Percentiles rank a stretch among this genome's conserved stretches.
Evolutionary conservation across 2,113 vertebrate genomes (phyloP).

Genomic region (Puntigrus tetrazona): DNA sequence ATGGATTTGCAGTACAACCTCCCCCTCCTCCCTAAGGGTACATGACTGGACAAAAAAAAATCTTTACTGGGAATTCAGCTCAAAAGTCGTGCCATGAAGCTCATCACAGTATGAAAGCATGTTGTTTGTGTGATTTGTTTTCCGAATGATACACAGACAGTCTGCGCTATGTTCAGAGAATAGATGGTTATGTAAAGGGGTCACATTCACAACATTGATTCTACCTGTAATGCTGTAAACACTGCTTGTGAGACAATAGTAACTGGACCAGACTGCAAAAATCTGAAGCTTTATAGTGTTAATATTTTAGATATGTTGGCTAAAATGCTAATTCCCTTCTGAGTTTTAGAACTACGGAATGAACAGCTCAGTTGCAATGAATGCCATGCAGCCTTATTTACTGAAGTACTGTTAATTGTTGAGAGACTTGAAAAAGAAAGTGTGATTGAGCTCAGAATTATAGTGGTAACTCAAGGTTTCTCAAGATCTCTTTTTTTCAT

Average conservation of each 20-base stretch:
- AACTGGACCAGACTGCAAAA: not conserved
- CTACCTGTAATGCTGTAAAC: not conserved
- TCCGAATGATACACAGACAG: not conserved
- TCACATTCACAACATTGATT: not conserved
- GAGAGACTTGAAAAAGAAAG: not conserved
- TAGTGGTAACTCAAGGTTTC: not conserved
- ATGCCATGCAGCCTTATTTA: not conserved
- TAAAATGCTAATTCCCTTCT: not conserved
- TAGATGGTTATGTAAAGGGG: not conserved
- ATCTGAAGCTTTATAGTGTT: not conserved
- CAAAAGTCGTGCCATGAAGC: not conserved
- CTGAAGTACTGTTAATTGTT: slow-evolving; percentile 1
- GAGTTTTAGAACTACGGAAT: not conserved
- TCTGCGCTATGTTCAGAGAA: not conserved
- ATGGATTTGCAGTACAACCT: slow-evolving; percentile 10
- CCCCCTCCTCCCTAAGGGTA: slow-evolving; percentile 26
- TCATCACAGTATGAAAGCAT: not conserved
- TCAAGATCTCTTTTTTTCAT: slow-evolving; percentile 7
- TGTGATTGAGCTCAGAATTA: not conserved
- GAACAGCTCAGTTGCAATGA: not conserved
- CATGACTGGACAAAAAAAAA: slow-evolving; percentile 14
- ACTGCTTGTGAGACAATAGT: not conserved
- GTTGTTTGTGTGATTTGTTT: not conserved
- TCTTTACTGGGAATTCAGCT: slow-evolving; percentile 1
- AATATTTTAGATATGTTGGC: not conserved